These are phyloP conservation scores for Limnephilus auricula DNA, from an alignment of 2,888 invertebrate species.

Conservation along the genomic window DNA sequence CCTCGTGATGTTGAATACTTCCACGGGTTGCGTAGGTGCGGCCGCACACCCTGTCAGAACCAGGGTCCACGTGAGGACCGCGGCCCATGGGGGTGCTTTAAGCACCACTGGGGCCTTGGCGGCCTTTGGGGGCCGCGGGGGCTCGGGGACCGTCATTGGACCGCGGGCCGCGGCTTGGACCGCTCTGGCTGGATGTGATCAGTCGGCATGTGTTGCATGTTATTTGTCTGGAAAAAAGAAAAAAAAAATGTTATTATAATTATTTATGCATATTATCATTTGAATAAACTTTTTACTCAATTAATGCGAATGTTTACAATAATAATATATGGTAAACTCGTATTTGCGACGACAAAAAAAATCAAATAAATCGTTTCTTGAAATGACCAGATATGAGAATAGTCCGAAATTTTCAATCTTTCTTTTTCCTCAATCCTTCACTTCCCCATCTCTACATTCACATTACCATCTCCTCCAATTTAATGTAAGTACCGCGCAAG, in stretches of 20 bases:
- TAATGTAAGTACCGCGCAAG: too few relatives aligned
- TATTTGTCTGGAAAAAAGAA: not conserved
- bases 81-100: conserved; percentile 49
- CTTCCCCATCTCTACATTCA: too few relatives aligned
- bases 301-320: too few relatives aligned
- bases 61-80: conserved; percentile 45
- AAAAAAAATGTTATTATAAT: not conserved
- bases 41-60: conserved; percentile 36
- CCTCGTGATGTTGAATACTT: conserved; percentile 74
- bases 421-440: too few relatives aligned
- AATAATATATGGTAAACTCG: too few relatives aligned
- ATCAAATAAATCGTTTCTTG: too few relatives aligned
- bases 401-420: too few relatives aligned
- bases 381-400: too few relatives aligned
- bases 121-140: not conserved
- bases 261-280: not conserved
- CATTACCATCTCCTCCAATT: too few relatives aligned
- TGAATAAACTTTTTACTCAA: too few relatives aligned
- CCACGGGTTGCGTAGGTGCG: conserved; percentile 70
- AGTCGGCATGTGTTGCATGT: conserved; percentile 30
- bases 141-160: conserved; percentile 43
- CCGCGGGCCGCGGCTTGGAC: conserved; percentile 31
- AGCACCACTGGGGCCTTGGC: not conserved
- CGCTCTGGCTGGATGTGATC: conserved; percentile 41
- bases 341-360: too few relatives aligned